A percentile compares a stretch with the other conserved stretches of the same genome.
phyloP scores from a whole-genome alignment of 2,888 invertebrate species.

The Sericinus montela region DNA sequence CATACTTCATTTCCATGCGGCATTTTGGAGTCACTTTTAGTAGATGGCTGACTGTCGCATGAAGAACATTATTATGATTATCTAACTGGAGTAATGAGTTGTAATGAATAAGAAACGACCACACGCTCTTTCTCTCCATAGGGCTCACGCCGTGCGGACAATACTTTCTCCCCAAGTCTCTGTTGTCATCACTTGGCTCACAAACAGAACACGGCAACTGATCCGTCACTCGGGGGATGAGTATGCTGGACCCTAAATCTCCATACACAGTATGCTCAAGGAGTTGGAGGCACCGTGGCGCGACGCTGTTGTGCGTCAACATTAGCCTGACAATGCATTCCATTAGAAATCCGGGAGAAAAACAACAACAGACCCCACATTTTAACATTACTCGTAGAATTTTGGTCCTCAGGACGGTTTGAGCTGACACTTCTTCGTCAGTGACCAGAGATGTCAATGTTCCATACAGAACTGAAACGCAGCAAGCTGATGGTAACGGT shows the following conservation, averaged over 20 bases:
- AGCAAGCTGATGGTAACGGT: constrained; percentile 69
- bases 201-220: constrained; percentile 66
- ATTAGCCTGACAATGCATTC: constrained; percentile 71
- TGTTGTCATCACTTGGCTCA: constrained; percentile 48
- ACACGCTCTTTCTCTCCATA: constrained; percentile 58
- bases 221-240: constrained; percentile 52
- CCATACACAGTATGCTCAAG: constrained; percentile 80
- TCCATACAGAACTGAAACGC: constrained; percentile 77
- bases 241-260: constrained; percentile 75
- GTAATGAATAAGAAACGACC: constrained; percentile 80
- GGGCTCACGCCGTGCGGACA: constrained; percentile 51
- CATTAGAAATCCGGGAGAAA: constrained; percentile 74
- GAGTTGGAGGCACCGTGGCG: constrained; percentile 67
- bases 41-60: constrained; percentile 78
- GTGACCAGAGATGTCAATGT: constrained; percentile 68
- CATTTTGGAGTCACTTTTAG: constrained; percentile 78
- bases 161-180: constrained; percentile 40
- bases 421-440: constrained; percentile 59
- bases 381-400: constrained; percentile 76
- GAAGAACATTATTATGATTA: constrained; percentile 73
- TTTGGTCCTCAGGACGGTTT: constrained; percentile 56
- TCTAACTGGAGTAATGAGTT: constrained; percentile 76
- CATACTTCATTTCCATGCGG: constrained; percentile 73
- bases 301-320: constrained; percentile 52
- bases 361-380: constrained; percentile 82